Evolutionary conservation across 2,888 invertebrate species (phyloP), one percentile per base, ranked within the genome.

Genomic region (Mylabris sibirica): DNA sequence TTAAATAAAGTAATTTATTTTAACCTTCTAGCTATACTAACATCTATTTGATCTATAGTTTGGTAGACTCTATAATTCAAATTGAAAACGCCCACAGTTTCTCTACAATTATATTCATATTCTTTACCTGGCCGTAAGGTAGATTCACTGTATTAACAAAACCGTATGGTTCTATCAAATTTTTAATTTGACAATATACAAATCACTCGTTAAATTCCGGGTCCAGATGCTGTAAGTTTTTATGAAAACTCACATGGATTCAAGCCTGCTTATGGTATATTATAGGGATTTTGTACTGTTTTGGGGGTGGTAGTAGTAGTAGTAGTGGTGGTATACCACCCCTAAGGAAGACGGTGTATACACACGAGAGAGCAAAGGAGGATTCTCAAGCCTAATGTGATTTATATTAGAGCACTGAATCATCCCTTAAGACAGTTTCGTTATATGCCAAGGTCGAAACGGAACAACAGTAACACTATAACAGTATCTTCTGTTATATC

Each of bases 391-490:
- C 74, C 78, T 75, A 74, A 70, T 70, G 76, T 82, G 82, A 82
- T 82, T 81, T 81, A 82, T 79, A 82, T 79, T 70, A 71, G 75
- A 64, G 75, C 76, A 78, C 72, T 82, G 79, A 76, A 79, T 82
- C 81, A 81, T 81, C 75, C 75, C 68, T 70, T 57, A 72, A 75
- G 80, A 81, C 81, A 79, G 76, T 73, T 72, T 72, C 76, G 77
- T 78, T 75, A 69, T 72, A 70, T 73, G 70, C 53, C 72, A 66
- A 72, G 69, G 70, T 66, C 69, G 64, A 60, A 60, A 11, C 4
- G 62, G 44, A 66, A 57, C 53, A 69, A 64, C 66, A 22, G 60
- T 59, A 68, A 26, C 41, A n/a, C n/a, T n/a, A n/a, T 30, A 30
- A 30, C 30, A 6, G 30, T 30, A 64, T 34, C 30, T 24, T 1